These are phyloP conservation scores for Pygoscelis antarcticus DNA, from an alignment of 2,113 vertebrate species.

Conservation along the genomic window DNA sequence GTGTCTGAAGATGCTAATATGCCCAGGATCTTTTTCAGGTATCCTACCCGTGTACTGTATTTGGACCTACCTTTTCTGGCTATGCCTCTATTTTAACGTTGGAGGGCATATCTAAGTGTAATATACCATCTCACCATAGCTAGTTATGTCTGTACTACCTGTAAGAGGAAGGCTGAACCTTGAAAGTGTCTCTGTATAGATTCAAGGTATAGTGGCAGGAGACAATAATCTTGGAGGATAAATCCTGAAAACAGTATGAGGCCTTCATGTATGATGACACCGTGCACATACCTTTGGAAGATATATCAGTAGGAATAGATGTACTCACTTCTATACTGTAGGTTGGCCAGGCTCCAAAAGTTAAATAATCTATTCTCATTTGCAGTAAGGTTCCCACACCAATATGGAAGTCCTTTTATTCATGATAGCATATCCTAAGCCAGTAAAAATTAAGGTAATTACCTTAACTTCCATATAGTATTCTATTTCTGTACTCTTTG, in stretches of 20 bases:
- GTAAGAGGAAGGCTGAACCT: background rate
- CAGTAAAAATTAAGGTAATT: background rate
- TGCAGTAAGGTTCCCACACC: background rate
- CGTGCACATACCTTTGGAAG: background rate
- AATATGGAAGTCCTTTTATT: background rate
- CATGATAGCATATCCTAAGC: background rate
- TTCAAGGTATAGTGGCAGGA: background rate
- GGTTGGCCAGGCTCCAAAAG: background rate
- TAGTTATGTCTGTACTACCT: background rate
- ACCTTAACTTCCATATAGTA: background rate
- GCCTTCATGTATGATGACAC: background rate
- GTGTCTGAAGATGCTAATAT: background rate
- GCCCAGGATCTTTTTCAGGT: background rate
- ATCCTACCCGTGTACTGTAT: background rate
- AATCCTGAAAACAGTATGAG: background rate
- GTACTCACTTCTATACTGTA: background rate
- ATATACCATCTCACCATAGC: background rate
- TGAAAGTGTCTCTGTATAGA: background rate
- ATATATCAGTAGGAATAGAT: background rate
- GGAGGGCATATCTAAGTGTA: background rate
- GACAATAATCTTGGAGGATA: background rate
- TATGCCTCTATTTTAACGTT: background rate
- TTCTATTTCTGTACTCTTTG: background rate
- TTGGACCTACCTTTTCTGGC: background rate
- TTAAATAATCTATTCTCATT: background rate